Percentiles rank a stretch among this genome's conserved stretches.
Conservation (phyloP, 2,113 vertebrate genomes). For the Tetrax tetrax region DNA sequence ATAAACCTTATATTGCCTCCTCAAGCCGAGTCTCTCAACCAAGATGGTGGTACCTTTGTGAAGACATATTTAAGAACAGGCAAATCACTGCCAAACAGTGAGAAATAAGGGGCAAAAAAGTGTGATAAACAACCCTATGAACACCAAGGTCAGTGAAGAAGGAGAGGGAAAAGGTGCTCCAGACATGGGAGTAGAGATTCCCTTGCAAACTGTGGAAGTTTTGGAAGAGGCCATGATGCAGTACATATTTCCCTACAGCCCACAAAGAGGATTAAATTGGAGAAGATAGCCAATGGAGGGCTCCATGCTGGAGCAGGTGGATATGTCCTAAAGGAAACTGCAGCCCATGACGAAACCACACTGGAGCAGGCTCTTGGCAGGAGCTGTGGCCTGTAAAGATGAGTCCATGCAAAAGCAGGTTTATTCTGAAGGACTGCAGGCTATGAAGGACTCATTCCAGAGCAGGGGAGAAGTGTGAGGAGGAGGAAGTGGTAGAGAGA, state of each 20-base stretch:
- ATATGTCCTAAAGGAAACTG: background rate
- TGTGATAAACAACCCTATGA: background rate
- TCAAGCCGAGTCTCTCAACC: background rate
- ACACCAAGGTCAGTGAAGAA: background rate
- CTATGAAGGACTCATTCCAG: background rate
- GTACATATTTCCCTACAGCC: background rate
- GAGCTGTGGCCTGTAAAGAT: background rate
- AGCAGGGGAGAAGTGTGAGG: background rate
- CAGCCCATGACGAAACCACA: background rate
- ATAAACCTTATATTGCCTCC: background rate
- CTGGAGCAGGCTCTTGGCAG: background rate
- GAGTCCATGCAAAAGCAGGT: background rate
- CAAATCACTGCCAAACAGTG: background rate
- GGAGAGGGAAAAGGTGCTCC: background rate
- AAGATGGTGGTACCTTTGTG: background rate
- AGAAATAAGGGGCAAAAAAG: too few relatives aligned
- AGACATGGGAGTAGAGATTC: too few relatives aligned
- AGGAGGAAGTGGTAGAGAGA: background rate
- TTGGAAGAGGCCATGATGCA: background rate
- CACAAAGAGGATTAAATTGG: background rate
- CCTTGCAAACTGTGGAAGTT: background rate
- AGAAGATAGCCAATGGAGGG: background rate
- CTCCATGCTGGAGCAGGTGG: background rate
- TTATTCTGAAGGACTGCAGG: background rate
- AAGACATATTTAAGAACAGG: background rate